These are phyloP conservation scores for Camponotus pennsylvanicus DNA, from an alignment of 1,140 invertebrate genomes.

Conservation along the genomic window DNA sequence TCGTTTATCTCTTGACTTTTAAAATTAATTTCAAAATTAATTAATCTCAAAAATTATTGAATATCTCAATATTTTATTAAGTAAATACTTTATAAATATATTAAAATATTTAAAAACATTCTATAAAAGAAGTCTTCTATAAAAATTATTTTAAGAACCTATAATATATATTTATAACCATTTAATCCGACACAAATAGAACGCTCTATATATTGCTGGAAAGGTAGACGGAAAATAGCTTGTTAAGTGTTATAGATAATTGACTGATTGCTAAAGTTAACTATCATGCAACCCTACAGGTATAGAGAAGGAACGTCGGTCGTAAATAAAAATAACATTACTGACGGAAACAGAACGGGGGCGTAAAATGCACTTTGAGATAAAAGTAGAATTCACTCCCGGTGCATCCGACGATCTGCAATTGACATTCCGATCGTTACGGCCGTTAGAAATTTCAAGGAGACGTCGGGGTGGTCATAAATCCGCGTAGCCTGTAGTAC, in stretches of 20 bases:
- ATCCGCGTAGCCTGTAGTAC: not conserved
- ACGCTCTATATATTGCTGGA: not conserved
- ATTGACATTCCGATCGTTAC: not conserved
- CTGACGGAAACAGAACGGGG: not conserved
- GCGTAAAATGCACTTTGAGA: conserved; percentile 18
- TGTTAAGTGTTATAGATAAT: not conserved
- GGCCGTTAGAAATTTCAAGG: conserved; percentile 5
- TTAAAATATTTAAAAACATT: too few species aligned
- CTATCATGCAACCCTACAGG: too few species aligned
- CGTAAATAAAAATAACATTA: conserved; percentile 15
- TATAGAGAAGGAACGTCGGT: not conserved
- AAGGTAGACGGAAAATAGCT: not conserved
- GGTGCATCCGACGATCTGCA: conserved; percentile 17
- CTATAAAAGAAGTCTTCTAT: too few species aligned
- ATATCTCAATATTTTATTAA: too few species aligned
- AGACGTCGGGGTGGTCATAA: not conserved
- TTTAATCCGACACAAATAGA: not conserved
- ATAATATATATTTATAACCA: not conserved
- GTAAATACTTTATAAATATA: too few species aligned
- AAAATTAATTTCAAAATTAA: not conserved
- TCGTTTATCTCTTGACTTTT: not conserved
- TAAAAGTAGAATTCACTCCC: conserved; percentile 35
- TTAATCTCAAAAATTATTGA: too few species aligned
- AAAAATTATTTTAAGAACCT: too few species aligned
- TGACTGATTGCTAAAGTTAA: not conserved